A percentile compares a stretch with the other conserved stretches of the same genome.
Evolutionary conservation across 2,888 invertebrate species (phyloP).

Genomic region (Entomobrya multifasciata): DNA sequence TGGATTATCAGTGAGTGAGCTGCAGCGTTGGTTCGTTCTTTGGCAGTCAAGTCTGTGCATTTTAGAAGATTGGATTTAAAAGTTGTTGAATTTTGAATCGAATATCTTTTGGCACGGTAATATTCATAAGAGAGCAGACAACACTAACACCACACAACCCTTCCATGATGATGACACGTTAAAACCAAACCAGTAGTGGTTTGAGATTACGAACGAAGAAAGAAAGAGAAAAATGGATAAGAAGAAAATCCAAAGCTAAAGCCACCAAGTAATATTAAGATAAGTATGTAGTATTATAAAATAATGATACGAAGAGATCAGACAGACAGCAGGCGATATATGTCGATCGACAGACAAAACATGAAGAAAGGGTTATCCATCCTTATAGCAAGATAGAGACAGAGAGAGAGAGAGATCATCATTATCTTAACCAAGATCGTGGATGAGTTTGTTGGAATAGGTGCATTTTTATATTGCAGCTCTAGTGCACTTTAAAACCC

Average conservation of each 20-base stretch:
- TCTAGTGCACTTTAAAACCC: no score
- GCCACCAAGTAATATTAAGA: conserved; percentile 10
- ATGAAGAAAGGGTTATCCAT: no score
- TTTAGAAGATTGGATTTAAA: background rate
- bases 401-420: no score
- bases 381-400: no score
- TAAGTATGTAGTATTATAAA: conserved; percentile 20
- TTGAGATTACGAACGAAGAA: background rate
- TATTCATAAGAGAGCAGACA: no score
- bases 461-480: no score
- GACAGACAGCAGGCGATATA: background rate
- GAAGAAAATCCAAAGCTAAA: no score
- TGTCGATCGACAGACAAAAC: no score
- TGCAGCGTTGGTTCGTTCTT: background rate
- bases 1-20: background rate
- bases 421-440: no score
- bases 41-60: background rate
- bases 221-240: no score
- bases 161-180: background rate
- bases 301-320: conserved; percentile 37
- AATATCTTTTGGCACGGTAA: background rate
- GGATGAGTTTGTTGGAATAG: no score
- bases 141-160: no score
- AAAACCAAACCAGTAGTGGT: background rate
- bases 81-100: background rate